Evolutionary conservation across 2,888 invertebrate genomes (phyloP).

Genomic region (Platycnemis pennipes): DNA sequence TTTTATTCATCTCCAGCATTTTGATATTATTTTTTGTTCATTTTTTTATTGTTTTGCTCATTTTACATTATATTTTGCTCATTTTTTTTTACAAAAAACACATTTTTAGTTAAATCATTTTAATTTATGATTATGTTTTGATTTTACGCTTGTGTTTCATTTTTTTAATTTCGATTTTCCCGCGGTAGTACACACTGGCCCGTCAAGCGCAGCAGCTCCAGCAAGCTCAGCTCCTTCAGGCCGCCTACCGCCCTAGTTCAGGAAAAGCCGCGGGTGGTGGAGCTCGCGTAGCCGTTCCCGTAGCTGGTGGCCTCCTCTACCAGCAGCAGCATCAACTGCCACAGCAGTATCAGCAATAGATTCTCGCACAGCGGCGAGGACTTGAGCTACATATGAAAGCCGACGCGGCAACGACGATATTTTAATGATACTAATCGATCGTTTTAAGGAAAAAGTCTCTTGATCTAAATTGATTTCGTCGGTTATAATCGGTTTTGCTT

Average conservation of each 20-base stretch:
- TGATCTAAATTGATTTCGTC: neutral
- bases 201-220: slow-evolving; percentile 76
- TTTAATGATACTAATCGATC: neutral
- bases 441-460: neutral
- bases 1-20: too few relatives aligned
- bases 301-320: slow-evolving; percentile 69
- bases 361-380: neutral
- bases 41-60: neutral
- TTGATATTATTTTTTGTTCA: neutral
- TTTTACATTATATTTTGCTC: too few relatives aligned
- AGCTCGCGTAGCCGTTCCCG: slow-evolving; percentile 73
- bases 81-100: neutral
- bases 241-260: slow-evolving; percentile 49
- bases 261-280: slow-evolving; percentile 71
- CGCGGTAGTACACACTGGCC: neutral
- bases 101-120: too few relatives aligned
- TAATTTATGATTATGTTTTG: too few relatives aligned
- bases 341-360: slow-evolving; percentile 74
- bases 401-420: neutral
- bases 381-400: slow-evolving; percentile 5
- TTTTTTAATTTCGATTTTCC: slow-evolving; percentile 6
- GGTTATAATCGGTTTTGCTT: neutral
- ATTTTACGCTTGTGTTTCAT: too few relatives aligned
- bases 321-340: slow-evolving; percentile 76
- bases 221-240: slow-evolving; percentile 75